Evolutionary conservation across 2,797 vertebrate genomes (phyloP), one percentile per base, ranked within the genome.

Genomic region (Bryconaethiops microstoma): DNA sequence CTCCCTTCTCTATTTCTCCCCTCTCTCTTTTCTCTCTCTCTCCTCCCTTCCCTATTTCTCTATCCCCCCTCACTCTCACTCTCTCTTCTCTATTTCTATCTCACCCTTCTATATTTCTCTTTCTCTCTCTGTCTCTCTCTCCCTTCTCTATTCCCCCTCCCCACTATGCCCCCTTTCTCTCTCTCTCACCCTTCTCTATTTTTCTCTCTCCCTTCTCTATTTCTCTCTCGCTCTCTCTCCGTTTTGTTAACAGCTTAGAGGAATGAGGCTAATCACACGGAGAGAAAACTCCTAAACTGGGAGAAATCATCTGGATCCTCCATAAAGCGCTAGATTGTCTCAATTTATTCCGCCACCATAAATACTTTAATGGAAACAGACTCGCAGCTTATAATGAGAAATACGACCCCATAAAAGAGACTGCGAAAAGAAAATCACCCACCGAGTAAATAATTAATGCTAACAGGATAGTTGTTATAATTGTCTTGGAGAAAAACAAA

Each of bases 361-460:
- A 84, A 83, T 86, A 76, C 82, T 81, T 71, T 84, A 84, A 77
- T 86, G n/a, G 54, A 78, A 84, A 76, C 78, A 52, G 60, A 82
- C 77, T 76, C 4, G 8, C 52, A 77, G 67, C 80, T 82, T 64
- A 71, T 67, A 74, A 84, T 80, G 76, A 75, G 78, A 81, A 78
- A 80, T 67, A 78, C 39, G 25, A 59, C 40, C 40, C 42, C 69
- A 82, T 80, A 64, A 73, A 84, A 76, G 80, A 62, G 72, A 57
- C 65, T 82, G 55, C 23, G 69, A 62, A 52, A 42, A 79, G 59
- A 76, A 35, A 78, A 81, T 82, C 45, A 70, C 40, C 25, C 74
- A 40, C 63, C 23, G n/a, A 73, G 25, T 68, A 17, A 83, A 78
- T 83, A 83, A 81, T 76, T 86, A 40, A 84, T 75, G 74, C 65